phyloP scores from a whole-genome alignment of 1,140 invertebrate genomes.

The Sycobia sp. region DNA sequence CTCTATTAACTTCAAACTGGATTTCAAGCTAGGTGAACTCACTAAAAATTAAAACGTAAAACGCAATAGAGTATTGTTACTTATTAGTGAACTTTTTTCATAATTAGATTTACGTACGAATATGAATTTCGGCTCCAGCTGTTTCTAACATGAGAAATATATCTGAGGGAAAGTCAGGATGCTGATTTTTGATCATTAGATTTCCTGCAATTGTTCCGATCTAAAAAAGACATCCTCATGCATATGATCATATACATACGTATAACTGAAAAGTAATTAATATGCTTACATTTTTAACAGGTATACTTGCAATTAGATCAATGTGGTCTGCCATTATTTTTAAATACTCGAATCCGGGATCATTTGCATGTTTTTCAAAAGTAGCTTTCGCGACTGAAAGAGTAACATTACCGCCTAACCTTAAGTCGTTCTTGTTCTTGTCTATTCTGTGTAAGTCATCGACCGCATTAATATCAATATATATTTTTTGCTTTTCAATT shows the following conservation, averaged over 20 bases:
- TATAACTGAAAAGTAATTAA: not conserved
- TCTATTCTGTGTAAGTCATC: conserved; percentile 65
- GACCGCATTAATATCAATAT: conserved; percentile 77
- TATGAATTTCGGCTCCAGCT: conserved; percentile 67
- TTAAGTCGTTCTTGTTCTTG: conserved; percentile 61
- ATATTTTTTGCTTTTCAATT: conserved; percentile 61
- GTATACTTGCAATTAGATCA: conserved; percentile 73
- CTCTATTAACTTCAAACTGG: conserved; percentile 56
- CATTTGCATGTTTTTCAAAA: conserved; percentile 63
- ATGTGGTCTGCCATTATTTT: conserved; percentile 67
- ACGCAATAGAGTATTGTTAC: not conserved
- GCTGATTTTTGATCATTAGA: conserved; percentile 74
- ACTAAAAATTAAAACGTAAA: conserved; percentile 29
- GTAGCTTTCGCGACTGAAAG: conserved; percentile 69
- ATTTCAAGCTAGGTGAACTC: conserved; percentile 39
- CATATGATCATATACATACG: not conserved
- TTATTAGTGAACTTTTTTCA: not conserved
- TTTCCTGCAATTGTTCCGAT: conserved; percentile 79
- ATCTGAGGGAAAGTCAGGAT: conserved; percentile 78
- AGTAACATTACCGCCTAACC: conserved; percentile 69
- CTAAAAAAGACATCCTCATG: conserved; percentile 55
- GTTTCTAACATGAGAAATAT: conserved; percentile 75
- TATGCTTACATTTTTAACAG: conserved; percentile 72
- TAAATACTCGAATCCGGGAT: conserved; percentile 65
- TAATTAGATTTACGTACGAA: conserved; percentile 57